Evolutionary conservation across 2,113 vertebrate genomes (phyloP).

Genomic region (Bubalus kerabau): DNA sequence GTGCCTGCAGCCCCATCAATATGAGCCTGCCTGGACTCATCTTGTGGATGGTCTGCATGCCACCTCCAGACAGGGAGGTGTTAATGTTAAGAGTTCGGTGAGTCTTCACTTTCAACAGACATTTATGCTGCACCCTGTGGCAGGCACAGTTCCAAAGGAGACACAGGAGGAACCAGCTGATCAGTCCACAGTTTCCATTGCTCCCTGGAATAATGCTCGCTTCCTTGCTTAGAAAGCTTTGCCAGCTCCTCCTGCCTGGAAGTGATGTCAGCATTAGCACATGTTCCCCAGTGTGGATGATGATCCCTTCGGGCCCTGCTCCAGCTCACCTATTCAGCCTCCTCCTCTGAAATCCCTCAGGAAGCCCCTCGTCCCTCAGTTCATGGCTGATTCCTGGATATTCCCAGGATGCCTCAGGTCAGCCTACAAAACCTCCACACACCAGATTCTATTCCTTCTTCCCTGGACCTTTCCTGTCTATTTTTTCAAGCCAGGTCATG

Average conservation of each 20-base stretch:
- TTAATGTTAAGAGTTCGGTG: rapidly evolving
- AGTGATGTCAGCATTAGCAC: not conserved
- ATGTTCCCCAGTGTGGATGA: rapidly evolving
- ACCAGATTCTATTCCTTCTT: not conserved
- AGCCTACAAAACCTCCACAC: not conserved
- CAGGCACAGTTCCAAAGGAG: not conserved
- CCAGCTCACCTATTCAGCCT: not conserved
- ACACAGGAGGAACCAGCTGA: not conserved
- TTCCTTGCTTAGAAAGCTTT: not conserved
- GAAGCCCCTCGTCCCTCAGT: not conserved
- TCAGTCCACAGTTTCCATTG: rapidly evolving
- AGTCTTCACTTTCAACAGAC: not conserved
- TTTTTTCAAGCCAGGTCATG: not conserved
- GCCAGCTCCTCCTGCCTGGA: not conserved
- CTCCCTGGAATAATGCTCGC: not conserved
- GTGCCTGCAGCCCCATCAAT: too few relatives aligned
- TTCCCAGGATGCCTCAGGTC: not conserved
- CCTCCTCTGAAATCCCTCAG: not conserved
- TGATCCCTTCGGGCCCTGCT: not conserved
- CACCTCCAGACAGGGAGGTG: not conserved
- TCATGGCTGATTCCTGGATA: not conserved
- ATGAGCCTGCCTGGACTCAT: not conserved
- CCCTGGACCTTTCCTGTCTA: not conserved
- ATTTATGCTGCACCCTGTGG: not conserved
- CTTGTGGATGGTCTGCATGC: too few relatives aligned